Base-by-base conservation (phyloP, 2,888 invertebrate species). In the Aromia moschata region DNA sequence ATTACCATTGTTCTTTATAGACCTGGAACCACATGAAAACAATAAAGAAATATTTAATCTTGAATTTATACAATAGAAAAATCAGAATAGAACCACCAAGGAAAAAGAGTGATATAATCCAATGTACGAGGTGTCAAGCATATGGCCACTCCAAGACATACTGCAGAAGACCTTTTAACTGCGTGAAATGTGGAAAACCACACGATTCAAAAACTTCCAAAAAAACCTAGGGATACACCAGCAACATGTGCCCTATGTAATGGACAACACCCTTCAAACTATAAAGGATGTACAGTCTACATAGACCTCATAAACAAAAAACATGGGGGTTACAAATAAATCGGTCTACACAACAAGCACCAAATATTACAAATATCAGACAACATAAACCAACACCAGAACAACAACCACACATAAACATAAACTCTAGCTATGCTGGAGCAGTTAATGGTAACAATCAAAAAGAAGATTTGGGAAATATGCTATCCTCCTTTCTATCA, bases 61-160 rank as follows among this genome's bases (percentile, higher is more conserved):
- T 25, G 25, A 25, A 25, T 5, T 25, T 25, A 25, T 25, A 25
- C 3, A 25, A 16, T 1, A 33, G 4, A 2, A 40, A 16, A 46
- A 46, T 33, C 2, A 33, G 3, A 15, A 17, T 37, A 1, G 51
- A 51, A 38, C 38, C 12, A 16, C 20, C 51, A 2, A 37, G 33
- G 10, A 20, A 16, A 37, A 44, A 57, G 17, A 43, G 33, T 11
- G 18, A 30, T 40, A 16, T 41, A 51, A 52, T 52, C 49, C 55
- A 51, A 47, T 52, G 47, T 47, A 62, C 52, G 46, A 57, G 64
- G n/a, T 71, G 71, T 41, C 71, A 72, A 52, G n/a, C 37, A 25
- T 71, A 65, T 18, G 68, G 70, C 0, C 70, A 73, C 46, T 68
- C 71, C 0, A 66, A 58, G 40, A 9, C 51, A 46, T 58, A 58